A percentile compares a stretch with the other conserved stretches of the same genome.
These are phyloP conservation scores for Achlya flavicornis DNA, from an alignment of 2,888 invertebrate species.

Conservation along the genomic window DNA sequence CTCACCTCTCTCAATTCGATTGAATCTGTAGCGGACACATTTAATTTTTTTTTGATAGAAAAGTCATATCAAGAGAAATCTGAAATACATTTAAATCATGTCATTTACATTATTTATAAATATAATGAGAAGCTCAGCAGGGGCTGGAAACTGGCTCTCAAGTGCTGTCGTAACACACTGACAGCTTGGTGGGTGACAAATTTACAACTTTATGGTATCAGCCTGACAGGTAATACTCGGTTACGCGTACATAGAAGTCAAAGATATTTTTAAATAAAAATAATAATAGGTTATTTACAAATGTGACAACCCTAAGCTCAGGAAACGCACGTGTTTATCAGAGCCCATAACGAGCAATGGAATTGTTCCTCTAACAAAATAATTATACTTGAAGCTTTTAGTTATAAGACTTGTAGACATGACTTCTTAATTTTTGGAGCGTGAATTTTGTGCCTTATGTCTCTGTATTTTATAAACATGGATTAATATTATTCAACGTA, in stretches of 20 bases:
- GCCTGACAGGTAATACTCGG: too few relatives aligned
- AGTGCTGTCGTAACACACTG: too few relatives aligned
- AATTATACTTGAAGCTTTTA: slow-evolving; percentile 20
- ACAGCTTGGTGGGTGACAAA: too few relatives aligned
- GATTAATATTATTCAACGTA: background rate
- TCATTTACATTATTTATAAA: too few relatives aligned
- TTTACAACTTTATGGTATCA: too few relatives aligned
- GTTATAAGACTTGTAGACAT: slow-evolving; percentile 16
- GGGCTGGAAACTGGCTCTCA: too few relatives aligned
- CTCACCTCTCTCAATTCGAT: background rate
- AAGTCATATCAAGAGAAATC: background rate
- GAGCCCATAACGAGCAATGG: slow-evolving; percentile 20
- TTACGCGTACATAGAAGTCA: too few relatives aligned
- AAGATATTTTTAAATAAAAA: background rate
- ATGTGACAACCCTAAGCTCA: slow-evolving; percentile 15
- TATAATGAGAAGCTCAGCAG: too few relatives aligned
- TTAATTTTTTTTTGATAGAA: background rate
- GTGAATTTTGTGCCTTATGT: background rate
- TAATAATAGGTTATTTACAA: background rate
- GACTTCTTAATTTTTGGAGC: slow-evolving; percentile 13
- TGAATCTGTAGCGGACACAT: background rate
- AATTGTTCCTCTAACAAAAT: slow-evolving; percentile 20
- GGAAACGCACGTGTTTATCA: slow-evolving; percentile 26
- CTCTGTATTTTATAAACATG: background rate
- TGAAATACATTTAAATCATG: background rate